These are phyloP conservation scores for Caenorhabditis afra DNA, from an alignment of 2,888 invertebrate genomes.

Conservation along the genomic window DNA sequence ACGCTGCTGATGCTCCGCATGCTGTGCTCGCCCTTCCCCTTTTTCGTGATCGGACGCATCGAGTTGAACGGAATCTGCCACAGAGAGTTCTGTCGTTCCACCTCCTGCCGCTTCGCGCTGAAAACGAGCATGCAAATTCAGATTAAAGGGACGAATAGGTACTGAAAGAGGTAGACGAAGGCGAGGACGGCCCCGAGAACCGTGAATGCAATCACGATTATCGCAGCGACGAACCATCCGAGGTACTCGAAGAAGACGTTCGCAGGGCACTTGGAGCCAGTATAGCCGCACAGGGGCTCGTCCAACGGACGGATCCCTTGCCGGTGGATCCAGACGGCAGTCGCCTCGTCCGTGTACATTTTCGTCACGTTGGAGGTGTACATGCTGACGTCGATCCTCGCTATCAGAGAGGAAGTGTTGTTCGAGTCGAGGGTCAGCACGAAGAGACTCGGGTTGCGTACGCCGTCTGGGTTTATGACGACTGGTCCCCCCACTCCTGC, in stretches of 20 bases:
- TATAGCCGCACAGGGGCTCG: constrained; percentile 65
- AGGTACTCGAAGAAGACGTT: constrained; percentile 39
- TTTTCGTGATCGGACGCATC: constrained; percentile 44
- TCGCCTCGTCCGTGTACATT: constrained; percentile 39
- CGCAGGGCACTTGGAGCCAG: constrained; percentile 58
- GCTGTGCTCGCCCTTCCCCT: constrained; percentile 59
- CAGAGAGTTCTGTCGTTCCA: constrained; percentile 61
- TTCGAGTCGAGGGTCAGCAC: constrained; percentile 36
- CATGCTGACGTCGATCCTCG: constrained; percentile 29
- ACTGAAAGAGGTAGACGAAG: constrained; percentile 29
- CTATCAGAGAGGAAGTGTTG: constrained; percentile 29
- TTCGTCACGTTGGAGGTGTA: constrained; percentile 22
- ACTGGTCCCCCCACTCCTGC: constrained; percentile 39
- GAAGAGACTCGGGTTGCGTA: constrained; percentile 39
- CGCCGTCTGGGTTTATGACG: constrained; percentile 30
- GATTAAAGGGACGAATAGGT: background rate
- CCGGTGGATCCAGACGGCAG: constrained; percentile 39
- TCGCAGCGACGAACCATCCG: constrained; percentile 55
- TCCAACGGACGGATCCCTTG: constrained; percentile 57
- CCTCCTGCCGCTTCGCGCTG: constrained; percentile 63
- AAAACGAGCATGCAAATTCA: background rate
- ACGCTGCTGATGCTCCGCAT: constrained; percentile 51
- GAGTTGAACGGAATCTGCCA: constrained; percentile 68
- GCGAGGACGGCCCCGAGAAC: constrained; percentile 37
- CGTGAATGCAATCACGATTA: constrained; percentile 42